Base-by-base conservation (phyloP, 2,888 invertebrate species). In the Drosophila mimetica region DNA sequence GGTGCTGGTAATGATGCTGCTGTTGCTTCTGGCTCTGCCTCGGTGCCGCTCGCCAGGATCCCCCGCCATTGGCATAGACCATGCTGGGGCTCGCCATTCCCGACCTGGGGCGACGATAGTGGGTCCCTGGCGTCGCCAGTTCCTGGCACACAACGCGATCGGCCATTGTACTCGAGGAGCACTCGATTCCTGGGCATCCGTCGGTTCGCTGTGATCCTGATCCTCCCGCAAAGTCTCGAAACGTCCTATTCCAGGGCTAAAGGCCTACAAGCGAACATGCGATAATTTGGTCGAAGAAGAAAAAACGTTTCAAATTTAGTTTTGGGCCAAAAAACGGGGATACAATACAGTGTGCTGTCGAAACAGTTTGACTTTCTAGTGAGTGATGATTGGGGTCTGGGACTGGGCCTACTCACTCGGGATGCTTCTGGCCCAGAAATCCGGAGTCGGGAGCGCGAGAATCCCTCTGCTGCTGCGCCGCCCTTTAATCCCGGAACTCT, bases 401-500 rank as follows among this genome's bases (percentile, higher is more conserved):
- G n/a, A n/a, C n/a, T n/a, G n/a, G n/a, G n/a, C n/a, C n/a, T 57
- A 57, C 55, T 53, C n/a, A 57, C 55, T 20, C n/a, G 16, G 11
- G 7, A 4, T 25, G 5, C 25, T 25, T 7, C 25, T 14, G 3
- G 5, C n/a, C 32, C 7, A 25, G 25, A 25, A 4, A n/a, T 25
- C 36, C 36, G 14, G 13, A 8, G 5, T 28, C 18, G 2, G 2
- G 20, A 39, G 11, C 18, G 11, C 5, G 14, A 53, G 47, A 7
- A 25, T 4, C n/a, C 52, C 54, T 25, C 30, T 30, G 9, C 30
- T 57, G 55, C 55, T 53, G 54, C 55, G 55, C 55, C 55, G 55
- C 53, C 55, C 28, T 57, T 53, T 36, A 57, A 54, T 57, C 55
- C 55, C 55, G 55, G 55, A 57, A 57, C 54, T 53, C 53, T 57